Percentiles rank a stretch among this genome's conserved stretches.
phyloP scores from a whole-genome alignment of 1,140 invertebrate species.

The Drosophila takahashii region DNA sequence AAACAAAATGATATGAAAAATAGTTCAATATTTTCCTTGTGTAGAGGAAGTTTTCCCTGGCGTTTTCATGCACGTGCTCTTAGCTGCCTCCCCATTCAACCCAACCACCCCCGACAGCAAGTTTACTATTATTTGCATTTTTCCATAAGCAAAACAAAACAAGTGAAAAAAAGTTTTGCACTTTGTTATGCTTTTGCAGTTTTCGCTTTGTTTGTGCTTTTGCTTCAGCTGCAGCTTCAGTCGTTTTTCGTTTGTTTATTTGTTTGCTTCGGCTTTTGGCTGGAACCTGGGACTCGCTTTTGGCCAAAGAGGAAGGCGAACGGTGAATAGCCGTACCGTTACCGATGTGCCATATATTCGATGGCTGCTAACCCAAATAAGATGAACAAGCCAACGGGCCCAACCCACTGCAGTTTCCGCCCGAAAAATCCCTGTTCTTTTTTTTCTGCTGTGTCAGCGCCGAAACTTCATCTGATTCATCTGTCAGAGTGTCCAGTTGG shows the following conservation, averaged over 20 bases:
- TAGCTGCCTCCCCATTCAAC: conserved; percentile 16
- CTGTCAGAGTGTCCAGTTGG: conserved; percentile 41
- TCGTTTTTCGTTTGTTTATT: conserved; percentile 44
- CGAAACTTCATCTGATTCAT: conserved; percentile 62
- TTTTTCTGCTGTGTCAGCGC: conserved; percentile 63
- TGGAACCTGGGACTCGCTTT: conserved; percentile 26
- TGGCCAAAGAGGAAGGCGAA: conserved; percentile 23
- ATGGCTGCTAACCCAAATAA: conserved; percentile 80
- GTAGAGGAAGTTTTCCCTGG: conserved; percentile 10
- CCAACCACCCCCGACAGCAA: conserved; percentile 10
- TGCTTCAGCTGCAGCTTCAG: conserved; percentile 55
- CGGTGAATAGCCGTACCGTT: conserved; percentile 59
- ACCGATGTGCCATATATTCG: conserved; percentile 55
- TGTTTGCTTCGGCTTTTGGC: conserved; percentile 47
- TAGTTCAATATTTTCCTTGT: not conserved
- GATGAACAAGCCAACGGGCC: conserved; percentile 28
- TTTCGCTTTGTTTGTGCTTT: conserved; percentile 49
- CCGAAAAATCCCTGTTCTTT: not conserved
- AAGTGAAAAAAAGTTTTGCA: conserved; percentile 47
- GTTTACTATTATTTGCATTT: conserved; percentile 68
- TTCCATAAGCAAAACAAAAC: conserved; percentile 64
- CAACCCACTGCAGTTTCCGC: conserved; percentile 29
- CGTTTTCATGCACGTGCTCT: conserved; percentile 60
- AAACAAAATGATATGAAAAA: not conserved
- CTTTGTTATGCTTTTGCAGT: conserved; percentile 49